phyloP scores from a whole-genome alignment of 1,140 invertebrate genomes.

The Acyrthosiphon pisum region DNA sequence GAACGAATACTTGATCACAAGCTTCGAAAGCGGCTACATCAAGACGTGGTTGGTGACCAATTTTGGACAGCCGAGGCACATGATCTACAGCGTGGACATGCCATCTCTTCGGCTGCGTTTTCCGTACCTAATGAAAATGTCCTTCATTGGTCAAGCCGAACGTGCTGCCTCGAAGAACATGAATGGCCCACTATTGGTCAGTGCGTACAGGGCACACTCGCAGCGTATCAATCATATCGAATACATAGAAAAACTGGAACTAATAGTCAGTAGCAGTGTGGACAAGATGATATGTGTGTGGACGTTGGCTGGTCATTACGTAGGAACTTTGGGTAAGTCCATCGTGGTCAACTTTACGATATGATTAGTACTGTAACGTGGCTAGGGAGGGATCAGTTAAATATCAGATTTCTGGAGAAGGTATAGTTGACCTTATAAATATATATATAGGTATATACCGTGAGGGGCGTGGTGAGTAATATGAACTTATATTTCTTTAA shows the following conservation, averaged over 20 bases:
- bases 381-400: background rate
- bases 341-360: background rate
- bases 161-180: background rate
- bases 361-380: background rate
- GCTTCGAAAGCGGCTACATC: background rate
- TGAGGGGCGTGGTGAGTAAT: background rate
- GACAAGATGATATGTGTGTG: constrained; percentile 17
- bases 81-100: background rate
- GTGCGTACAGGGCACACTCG: background rate
- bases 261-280: constrained; percentile 16
- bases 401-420: background rate
- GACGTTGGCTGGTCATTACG: constrained; percentile 21
- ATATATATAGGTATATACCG: background rate
- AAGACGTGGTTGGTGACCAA: background rate
- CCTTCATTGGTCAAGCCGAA: background rate
- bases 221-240: background rate
- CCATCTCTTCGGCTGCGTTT: background rate
- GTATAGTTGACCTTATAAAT: background rate
- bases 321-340: constrained; percentile 31
- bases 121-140: background rate
- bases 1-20: background rate
- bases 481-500: background rate
- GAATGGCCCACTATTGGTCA: background rate
- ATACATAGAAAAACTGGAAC: background rate
- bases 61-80: background rate